Evolutionary conservation across 2,888 invertebrate genomes (phyloP).

Genomic region (Erebia aethiops): DNA sequence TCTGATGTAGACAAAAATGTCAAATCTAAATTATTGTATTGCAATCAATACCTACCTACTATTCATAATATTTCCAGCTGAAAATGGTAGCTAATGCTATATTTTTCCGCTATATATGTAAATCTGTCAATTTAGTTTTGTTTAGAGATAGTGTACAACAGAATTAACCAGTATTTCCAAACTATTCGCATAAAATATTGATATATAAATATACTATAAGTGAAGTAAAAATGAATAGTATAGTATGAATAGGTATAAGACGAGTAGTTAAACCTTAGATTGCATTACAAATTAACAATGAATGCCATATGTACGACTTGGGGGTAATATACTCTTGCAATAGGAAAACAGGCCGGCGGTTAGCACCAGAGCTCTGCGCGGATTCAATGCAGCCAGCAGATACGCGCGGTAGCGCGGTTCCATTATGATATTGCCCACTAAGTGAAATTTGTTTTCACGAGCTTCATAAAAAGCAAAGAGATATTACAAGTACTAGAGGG

Average conservation of each 20-base stretch:
- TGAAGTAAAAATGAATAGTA: background rate
- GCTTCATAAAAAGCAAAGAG: slow-evolving; percentile 47
- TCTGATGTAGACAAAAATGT: too few relatives aligned
- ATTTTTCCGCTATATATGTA: too few relatives aligned
- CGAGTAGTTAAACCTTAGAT: slow-evolving; percentile 32
- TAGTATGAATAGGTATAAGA: background rate
- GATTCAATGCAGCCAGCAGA: slow-evolving; percentile 61
- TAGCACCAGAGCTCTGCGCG: slow-evolving; percentile 58
- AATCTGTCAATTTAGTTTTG: too few relatives aligned
- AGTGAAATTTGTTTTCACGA: slow-evolving; percentile 76
- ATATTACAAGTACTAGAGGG: too few relatives aligned
- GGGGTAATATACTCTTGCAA: slow-evolving; percentile 48
- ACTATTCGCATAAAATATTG: too few relatives aligned
- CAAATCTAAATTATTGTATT: too few relatives aligned
- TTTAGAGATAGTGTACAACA: too few relatives aligned
- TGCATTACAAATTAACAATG: slow-evolving; percentile 34
- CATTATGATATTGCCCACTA: slow-evolving; percentile 80
- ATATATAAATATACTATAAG: background rate
- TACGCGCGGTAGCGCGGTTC: slow-evolving; percentile 65
- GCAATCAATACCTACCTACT: too few relatives aligned
- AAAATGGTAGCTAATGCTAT: too few relatives aligned
- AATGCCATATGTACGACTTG: slow-evolving; percentile 46
- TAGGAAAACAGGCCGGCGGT: slow-evolving; percentile 58
- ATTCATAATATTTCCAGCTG: too few relatives aligned
- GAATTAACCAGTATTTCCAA: too few relatives aligned